Conservation (phyloP, 1,140 invertebrate species). For the Mylabris phalerata region DNA sequence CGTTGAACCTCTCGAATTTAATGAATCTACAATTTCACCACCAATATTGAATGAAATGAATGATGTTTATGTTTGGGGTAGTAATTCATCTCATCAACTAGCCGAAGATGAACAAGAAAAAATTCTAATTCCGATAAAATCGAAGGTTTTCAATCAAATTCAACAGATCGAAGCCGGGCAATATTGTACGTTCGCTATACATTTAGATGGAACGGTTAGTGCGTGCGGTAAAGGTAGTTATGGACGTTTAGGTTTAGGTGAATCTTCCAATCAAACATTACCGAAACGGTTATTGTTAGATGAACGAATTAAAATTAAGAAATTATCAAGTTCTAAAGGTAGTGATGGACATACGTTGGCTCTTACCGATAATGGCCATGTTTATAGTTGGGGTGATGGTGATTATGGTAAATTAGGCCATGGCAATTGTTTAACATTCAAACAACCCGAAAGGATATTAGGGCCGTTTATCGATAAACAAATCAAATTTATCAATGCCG, state of each 20-base stretch:
- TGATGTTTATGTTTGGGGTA: slow-evolving; percentile 63
- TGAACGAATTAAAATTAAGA: slow-evolving; percentile 27
- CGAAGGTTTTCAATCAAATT: slow-evolving; percentile 51
- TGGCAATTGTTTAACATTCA: slow-evolving; percentile 51
- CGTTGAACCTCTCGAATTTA: slow-evolving; percentile 27
- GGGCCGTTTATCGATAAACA: slow-evolving; percentile 46
- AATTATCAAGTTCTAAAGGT: slow-evolving; percentile 46
- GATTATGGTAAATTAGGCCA: slow-evolving; percentile 93
- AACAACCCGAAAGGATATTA: slow-evolving; percentile 48
- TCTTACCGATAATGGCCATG: slow-evolving; percentile 86
- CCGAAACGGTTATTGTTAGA: slow-evolving; percentile 67
- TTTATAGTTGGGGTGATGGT: slow-evolving; percentile 96
- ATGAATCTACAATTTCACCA: slow-evolving; percentile 9
- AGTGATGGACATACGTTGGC: slow-evolving; percentile 90
- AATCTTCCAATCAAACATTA: slow-evolving; percentile 86
- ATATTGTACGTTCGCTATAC: slow-evolving; percentile 60
- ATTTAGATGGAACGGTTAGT: slow-evolving; percentile 61
- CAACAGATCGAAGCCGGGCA: slow-evolving; percentile 60
- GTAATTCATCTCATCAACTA: slow-evolving; percentile 61
- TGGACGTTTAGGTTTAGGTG: slow-evolving; percentile 84
- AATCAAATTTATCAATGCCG: slow-evolving; percentile 52
- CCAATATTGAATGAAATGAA: slow-evolving; percentile 32
- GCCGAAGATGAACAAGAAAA: slow-evolving; percentile 57
- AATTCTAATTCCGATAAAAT: slow-evolving; percentile 52
- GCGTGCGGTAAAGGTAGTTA: slow-evolving; percentile 96